Conservation (phyloP, 2,797 vertebrate genomes). For the Falco novaeseelandiae region DNA sequence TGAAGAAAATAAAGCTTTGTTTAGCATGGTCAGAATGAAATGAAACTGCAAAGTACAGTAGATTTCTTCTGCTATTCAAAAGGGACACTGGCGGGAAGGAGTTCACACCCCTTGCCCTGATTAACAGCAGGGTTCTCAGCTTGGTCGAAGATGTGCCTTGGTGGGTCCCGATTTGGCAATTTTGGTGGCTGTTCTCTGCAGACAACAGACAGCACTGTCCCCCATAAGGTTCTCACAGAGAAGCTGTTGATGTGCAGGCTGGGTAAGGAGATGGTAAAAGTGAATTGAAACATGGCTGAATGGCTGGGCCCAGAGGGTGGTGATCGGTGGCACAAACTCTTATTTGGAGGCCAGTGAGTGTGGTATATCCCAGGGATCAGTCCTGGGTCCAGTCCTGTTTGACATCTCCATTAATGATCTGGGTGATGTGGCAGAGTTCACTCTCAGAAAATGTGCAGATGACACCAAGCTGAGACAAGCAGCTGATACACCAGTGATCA, state of each 20-base stretch:
- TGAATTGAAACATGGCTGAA: not conserved
- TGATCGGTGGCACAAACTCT: not conserved
- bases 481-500: not conserved
- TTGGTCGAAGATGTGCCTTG: not conserved
- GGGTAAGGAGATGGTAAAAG: not conserved
- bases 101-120: not conserved
- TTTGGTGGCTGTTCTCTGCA: not conserved
- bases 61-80: not conserved
- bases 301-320: not conserved
- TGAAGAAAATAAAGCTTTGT: not conserved
- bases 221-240: accelerated
- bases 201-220: not conserved
- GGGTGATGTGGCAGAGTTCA: not conserved
- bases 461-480: not conserved
- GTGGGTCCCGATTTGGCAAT: not conserved
- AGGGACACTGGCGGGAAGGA: not conserved
- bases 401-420: not conserved
- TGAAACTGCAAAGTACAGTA: not conserved
- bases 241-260: not conserved
- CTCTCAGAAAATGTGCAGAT: not conserved
- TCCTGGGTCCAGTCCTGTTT: not conserved
- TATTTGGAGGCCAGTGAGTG: not conserved
- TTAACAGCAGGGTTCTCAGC: not conserved
- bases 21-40: not conserved
- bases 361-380: not conserved